A percentile compares a stretch with the other conserved stretches of the same genome.
phyloP scores from a whole-genome alignment of 2,113 vertebrate species.

The Ailurus styani region DNA sequence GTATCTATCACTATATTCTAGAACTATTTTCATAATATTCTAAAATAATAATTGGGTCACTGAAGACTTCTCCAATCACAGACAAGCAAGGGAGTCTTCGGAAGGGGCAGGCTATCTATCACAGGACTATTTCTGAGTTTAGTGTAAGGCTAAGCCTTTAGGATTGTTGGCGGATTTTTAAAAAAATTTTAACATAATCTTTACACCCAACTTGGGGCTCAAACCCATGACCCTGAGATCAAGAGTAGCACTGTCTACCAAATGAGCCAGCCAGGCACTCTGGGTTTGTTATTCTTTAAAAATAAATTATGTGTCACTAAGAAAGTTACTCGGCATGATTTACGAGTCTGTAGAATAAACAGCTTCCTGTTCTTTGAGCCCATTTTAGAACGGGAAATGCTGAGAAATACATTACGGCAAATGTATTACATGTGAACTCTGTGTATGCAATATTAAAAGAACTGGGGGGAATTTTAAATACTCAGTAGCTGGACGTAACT shows the following conservation, averaged over 20 bases:
- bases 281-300: background rate
- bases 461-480: background rate
- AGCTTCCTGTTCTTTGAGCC: background rate
- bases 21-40: background rate
- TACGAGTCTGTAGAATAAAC: background rate
- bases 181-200: background rate
- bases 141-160: background rate
- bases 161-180: background rate
- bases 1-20: background rate
- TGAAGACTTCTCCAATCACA: background rate
- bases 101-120: background rate
- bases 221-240: background rate
- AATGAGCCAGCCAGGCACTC: background rate
- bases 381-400: background rate
- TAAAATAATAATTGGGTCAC: background rate
- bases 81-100: background rate
- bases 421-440: background rate
- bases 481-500: background rate
- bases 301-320: background rate
- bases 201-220: background rate
- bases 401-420: background rate
- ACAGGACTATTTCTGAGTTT: background rate
- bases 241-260: background rate
- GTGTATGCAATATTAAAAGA: background rate
- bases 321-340: background rate